These are phyloP conservation scores for Furcifer pardalis DNA, from an alignment of 2,797 vertebrate genomes.

Conservation along the genomic window DNA sequence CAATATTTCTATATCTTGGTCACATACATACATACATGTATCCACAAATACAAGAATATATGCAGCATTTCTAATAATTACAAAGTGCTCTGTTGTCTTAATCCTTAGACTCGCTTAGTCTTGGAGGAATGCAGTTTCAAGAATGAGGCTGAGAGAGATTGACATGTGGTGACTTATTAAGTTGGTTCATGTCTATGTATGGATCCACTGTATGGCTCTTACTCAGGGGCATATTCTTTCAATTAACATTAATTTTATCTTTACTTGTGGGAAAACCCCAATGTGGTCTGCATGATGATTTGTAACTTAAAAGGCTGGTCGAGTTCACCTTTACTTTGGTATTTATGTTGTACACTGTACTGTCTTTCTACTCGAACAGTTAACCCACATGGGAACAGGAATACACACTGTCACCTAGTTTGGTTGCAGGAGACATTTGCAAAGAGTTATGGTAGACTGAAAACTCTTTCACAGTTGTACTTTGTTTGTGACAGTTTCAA, in stretches of 20 bases:
- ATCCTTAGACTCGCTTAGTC: background rate
- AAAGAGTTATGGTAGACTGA: background rate
- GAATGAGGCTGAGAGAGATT: background rate
- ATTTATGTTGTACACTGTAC: background rate
- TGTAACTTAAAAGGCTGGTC: background rate
- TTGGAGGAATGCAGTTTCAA: background rate
- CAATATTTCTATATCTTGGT: background rate
- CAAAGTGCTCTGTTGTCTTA: background rate
- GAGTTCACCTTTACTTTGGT: background rate
- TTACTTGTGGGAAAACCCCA: background rate
- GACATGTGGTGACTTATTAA: background rate
- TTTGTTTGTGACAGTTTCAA: conserved; percentile 6
- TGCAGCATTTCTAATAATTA: background rate
- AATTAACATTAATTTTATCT: background rate
- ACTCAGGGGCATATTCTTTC: background rate
- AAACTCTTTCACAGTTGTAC: background rate
- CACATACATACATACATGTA: background rate
- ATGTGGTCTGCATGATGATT: background rate
- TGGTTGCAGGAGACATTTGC: background rate
- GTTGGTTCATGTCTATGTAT: background rate
- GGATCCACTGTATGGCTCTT: no score
- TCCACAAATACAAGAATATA: no score
- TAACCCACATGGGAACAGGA: background rate
- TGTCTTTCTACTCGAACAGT: background rate
- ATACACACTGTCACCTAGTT: background rate